Evolutionary conservation across 2,888 invertebrate species (phyloP).

Genomic region (Melikaiella ostensackeni): DNA sequence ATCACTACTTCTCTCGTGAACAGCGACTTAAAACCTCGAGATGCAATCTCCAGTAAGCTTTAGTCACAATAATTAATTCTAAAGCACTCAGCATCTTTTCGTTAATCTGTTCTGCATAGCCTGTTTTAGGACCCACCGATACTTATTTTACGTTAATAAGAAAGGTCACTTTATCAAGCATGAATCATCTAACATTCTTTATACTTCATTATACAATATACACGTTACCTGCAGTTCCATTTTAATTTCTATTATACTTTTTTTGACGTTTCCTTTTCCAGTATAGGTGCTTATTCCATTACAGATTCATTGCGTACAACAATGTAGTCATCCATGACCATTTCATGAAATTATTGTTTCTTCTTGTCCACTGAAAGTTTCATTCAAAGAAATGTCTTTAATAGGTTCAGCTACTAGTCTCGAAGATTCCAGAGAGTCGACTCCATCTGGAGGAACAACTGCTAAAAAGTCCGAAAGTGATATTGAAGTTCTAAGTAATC

Average conservation of each 20-base stretch:
- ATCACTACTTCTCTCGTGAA: constrained; percentile 72
- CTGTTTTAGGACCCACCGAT: background rate
- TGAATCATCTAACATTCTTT: too few relatives aligned
- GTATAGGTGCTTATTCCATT: background rate
- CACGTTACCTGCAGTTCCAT: background rate
- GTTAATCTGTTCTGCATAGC: background rate
- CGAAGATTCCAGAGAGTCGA: constrained; percentile 74
- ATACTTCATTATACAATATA: too few relatives aligned
- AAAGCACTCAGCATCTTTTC: constrained; percentile 56
- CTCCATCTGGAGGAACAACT: constrained; percentile 69
- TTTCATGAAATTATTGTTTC: constrained; percentile 10
- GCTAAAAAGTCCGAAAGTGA: constrained; percentile 81
- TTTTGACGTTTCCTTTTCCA: constrained; percentile 1
- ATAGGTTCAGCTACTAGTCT: constrained; percentile 76
- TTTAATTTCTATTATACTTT: background rate
- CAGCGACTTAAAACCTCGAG: constrained; percentile 72
- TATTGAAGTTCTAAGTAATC: constrained; percentile 85
- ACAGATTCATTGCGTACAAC: background rate
- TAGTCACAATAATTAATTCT: constrained; percentile 65
- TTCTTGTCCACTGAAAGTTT: background rate
- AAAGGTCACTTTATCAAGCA: constrained; percentile 3
- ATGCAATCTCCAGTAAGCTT: constrained; percentile 76
- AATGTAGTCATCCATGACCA: background rate
- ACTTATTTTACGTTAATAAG: background rate
- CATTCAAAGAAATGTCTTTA: constrained; percentile 41